Evolutionary conservation across 37 sponge, comb jelly and placozoan species (phyloP).

Genomic region (Sycon ciliatum): DNA sequence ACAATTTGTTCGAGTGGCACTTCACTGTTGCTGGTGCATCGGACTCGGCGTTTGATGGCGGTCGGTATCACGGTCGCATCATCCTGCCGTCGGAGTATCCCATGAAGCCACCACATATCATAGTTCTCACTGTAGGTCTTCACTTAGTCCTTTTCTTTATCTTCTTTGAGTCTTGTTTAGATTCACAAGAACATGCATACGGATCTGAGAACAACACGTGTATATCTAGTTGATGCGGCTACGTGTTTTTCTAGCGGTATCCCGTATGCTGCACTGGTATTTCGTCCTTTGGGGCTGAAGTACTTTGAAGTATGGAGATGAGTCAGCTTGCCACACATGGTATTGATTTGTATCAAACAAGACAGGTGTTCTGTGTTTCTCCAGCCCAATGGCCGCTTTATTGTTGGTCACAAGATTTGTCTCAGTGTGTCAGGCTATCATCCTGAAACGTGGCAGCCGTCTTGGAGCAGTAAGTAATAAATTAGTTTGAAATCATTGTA

Average conservation of each 20-base stretch:
- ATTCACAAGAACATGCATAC: too few species aligned
- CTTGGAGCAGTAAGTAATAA: constrained; percentile 97
- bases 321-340: not conserved
- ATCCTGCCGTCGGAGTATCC: constrained; percentile 92
- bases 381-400: constrained; percentile 92
- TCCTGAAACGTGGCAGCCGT: constrained; percentile 97
- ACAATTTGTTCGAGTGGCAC: constrained; percentile 98
- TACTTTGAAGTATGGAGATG: too few species aligned
- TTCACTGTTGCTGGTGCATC: constrained; percentile 84
- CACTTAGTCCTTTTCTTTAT: too few species aligned
- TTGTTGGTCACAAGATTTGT: constrained; percentile 85
- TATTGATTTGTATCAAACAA: not conserved
- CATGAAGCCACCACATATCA: constrained; percentile 96
- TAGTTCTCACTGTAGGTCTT: constrained; percentile 81
- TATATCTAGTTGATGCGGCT: too few species aligned
- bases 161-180: too few species aligned
- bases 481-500: too few species aligned
- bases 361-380: not conserved
- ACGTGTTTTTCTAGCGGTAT: too few species aligned
- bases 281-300: too few species aligned
- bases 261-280: too few species aligned
- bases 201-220: too few species aligned
- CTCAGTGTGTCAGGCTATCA: constrained; percentile 88
- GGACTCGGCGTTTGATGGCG: constrained; percentile 75
- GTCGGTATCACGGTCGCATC: constrained; percentile 87